A percentile compares a stretch with the other conserved stretches of the same genome.
Conservation (phyloP, 2,888 invertebrate genomes). For the Tenthredo distinguenda region DNA sequence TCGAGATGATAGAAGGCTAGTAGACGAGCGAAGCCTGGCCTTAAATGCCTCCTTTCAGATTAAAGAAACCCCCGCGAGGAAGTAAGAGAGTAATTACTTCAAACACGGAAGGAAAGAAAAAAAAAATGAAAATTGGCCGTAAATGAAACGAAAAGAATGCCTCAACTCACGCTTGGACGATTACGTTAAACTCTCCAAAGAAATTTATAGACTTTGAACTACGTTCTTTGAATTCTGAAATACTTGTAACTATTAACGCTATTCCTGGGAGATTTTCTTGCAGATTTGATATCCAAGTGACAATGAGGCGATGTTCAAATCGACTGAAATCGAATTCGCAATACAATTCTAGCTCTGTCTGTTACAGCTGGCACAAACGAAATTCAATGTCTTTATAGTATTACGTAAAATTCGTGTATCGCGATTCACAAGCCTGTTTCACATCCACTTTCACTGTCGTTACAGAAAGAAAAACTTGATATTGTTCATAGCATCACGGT, state of each 20-base stretch:
- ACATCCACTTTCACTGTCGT: conserved; percentile 34
- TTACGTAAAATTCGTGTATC: conserved; percentile 7
- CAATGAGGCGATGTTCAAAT: background rate
- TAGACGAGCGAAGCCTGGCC: background rate
- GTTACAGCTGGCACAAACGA: background rate
- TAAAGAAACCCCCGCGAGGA: background rate
- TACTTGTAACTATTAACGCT: background rate
- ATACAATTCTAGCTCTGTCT: background rate
- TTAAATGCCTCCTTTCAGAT: background rate
- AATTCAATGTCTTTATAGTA: conserved; percentile 6
- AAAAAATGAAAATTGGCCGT: background rate
- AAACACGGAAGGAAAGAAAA: background rate
- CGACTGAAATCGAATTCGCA: background rate
- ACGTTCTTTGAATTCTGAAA: background rate
- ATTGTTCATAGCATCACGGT: conserved; percentile 13
- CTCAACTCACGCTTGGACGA: background rate
- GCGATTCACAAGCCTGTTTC: conserved; percentile 8
- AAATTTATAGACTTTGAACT: background rate
- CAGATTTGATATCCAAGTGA: background rate
- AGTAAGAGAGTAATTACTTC: background rate
- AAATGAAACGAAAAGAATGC: background rate
- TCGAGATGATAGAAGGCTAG: background rate
- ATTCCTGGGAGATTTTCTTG: background rate
- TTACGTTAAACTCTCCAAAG: background rate
- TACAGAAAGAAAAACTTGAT: conserved; percentile 21